These are phyloP conservation scores for Lordiphosa andalusiaca DNA, from an alignment of 2,888 invertebrate genomes.

Conservation along the genomic window DNA sequence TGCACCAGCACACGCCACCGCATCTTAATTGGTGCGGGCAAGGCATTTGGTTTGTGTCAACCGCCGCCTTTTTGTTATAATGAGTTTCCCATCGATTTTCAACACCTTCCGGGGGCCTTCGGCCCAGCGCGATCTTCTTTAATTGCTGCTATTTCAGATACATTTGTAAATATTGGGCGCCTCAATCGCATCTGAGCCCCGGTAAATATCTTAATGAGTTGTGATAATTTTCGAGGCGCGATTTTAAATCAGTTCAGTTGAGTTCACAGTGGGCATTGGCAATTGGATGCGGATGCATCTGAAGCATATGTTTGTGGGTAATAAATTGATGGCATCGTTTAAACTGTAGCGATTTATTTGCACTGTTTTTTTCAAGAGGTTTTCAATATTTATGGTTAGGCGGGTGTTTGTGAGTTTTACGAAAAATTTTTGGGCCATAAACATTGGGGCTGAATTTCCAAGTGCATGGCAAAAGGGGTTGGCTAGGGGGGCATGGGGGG, in stretches of 20 bases:
- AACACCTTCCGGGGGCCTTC: conserved; percentile 56
- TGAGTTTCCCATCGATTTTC: conserved; percentile 73
- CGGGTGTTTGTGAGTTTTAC: conserved; percentile 41
- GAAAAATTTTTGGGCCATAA: conserved; percentile 9
- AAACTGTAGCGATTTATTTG: conserved; percentile 50
- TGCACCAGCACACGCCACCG: conserved; percentile 24
- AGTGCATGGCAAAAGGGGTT: conserved; percentile 3
- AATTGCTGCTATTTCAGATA: conserved; percentile 53
- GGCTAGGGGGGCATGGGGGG: not conserved
- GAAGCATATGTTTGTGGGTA: conserved; percentile 5
- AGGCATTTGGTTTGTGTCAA: conserved; percentile 81
- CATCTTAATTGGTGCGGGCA: conserved; percentile 57
- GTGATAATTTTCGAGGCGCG: conserved; percentile 27
- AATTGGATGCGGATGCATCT: conserved; percentile 35
- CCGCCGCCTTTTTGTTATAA: conserved; percentile 78
- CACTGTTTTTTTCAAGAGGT: conserved; percentile 6
- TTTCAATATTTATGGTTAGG: conserved; percentile 47
- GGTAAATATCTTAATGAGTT: conserved; percentile 66
- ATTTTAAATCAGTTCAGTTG: conserved; percentile 42
- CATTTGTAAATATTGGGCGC: conserved; percentile 39
- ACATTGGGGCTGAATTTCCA: conserved; percentile 24
- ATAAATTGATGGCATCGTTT: conserved; percentile 19
- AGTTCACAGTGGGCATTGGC: conserved; percentile 8
- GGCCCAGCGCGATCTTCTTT: conserved; percentile 38
- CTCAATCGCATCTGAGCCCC: conserved; percentile 8